Base-by-base conservation (phyloP, 2,888 invertebrate genomes). In the Cartodere bifasciata region DNA sequence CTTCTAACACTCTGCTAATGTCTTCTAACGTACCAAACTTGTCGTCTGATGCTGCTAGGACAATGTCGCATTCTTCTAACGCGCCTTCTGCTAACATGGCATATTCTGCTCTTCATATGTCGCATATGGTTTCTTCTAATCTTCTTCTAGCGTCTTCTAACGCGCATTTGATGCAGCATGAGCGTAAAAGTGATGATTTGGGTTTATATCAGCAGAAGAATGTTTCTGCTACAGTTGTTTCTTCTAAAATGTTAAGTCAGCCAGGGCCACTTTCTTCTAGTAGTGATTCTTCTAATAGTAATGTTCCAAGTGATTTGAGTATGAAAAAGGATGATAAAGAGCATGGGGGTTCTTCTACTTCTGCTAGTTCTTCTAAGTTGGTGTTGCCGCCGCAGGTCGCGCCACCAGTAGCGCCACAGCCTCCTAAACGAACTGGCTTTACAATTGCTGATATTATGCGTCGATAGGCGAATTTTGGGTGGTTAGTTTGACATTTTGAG, bases 391-490 rank as follows among this genome's bases (percentile, higher is more conserved):
- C 65, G 22, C 69, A 68, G 7, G 64, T 67, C 15, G 67, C 66
- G 12, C 70, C 70, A 36, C 69, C 69, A 23, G 64, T 70, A 1
- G n/a, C n/a, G n/a, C 67, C 65, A 44, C 72, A 75, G 6, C 70
- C 80, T 2, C 65, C 65, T 3, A 64, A 65, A 43, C 79, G 81
- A 49, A 83, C 84, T 52, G 87, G 87, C 11, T 87, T 87, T 58
- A 86, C 85, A 53, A 87, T 87, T 64, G 87, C 85, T 52, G 87
- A 87, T 46, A 86, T 87, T 44, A 86, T 87, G 87, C 72, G 86
- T 50, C 81, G 85, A 60, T 84, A 68, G 38, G 40, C 30, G 20
- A 20, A 20, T n/a, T n/a, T n/a, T n/a, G n/a, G n/a, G n/a, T n/a
- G n/a, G n/a, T n/a, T n/a, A n/a, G n/a, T n/a, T n/a, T n/a, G n/a